Evolutionary conservation across 2,113 vertebrate species (phyloP), one percentile per base, ranked within the genome.

Genomic region (Steatornis caripensis): DNA sequence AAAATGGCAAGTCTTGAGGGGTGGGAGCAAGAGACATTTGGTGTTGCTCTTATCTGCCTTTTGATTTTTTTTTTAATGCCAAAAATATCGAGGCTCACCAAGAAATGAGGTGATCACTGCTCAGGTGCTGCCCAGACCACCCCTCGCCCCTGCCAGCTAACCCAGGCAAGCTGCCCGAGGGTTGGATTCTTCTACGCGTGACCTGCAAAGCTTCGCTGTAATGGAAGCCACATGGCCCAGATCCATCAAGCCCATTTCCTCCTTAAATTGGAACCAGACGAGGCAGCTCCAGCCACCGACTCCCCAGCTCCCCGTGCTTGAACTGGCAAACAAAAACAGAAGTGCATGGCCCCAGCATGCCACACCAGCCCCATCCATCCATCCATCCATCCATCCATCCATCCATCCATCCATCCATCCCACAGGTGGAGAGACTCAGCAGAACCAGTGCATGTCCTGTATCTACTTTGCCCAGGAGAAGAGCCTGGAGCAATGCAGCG

Each of bases 231-330:
- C 72, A 84, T 71, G 90, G 82, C 43, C 79, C 20, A 2, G 4
- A 74, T 65, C n/a, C 37, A 39, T 10, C 6, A 7, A 64, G 9
- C 20, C 54, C 20, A 5, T 68, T 86, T 43, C 30, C 41, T 20
- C 80, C 51, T 34, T n/a, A 15, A 76, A 93, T 4, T 82, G 81
- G 77, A 91, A 84, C n/a, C 92, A 94, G 92, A 66, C 1, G 19
- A 77, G 64, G 60, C 55, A 6, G 3, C 37, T 78, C 43, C 81
- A 75, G 43, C 41, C 79, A 58, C 29, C 3, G 0, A 10, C 9
- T 57, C 37, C 18, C 34, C 0, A 0, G 37, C 54, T 74, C 32
- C 3, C 34, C 1, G 0, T 53, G 39, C 66, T 64, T 36, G 39
- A 53, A 69, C 18, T 3, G 6, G 82, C 58, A 86, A 93, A 62